These are phyloP conservation scores for Ryuthela nishihirai DNA, from an alignment of 2,888 invertebrate genomes.

Conservation along the genomic window DNA sequence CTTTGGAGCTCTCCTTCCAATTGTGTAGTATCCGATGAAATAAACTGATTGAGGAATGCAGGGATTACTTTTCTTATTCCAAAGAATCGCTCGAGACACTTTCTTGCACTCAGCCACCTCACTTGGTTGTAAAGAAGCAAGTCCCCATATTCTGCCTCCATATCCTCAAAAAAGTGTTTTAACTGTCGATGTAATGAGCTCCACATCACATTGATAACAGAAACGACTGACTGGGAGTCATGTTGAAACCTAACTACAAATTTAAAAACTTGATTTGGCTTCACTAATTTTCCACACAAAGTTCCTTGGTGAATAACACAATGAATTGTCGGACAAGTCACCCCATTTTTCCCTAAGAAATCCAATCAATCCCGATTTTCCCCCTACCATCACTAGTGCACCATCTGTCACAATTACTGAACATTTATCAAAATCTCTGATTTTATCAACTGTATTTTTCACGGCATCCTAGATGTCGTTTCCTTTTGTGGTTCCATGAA, in stretches of 20 bases:
- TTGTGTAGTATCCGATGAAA: not conserved
- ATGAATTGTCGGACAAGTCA: not conserved
- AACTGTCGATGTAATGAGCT: not conserved
- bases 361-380: not conserved
- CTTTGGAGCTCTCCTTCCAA: slow-evolving; percentile 1
- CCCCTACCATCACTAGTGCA: not conserved
- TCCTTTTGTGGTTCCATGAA: no score
- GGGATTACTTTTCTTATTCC: slow-evolving; percentile 4
- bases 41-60: not conserved
- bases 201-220: not conserved
- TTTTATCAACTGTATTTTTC: no score
- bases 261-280: slow-evolving; percentile 1
- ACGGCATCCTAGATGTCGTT: no score
- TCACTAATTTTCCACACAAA: not conserved
- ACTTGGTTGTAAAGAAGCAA: slow-evolving; percentile 2
- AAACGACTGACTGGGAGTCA: no score
- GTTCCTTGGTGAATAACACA: slow-evolving; percentile 1
- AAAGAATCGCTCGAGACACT: slow-evolving; percentile 3
- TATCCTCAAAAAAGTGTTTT: slow-evolving; percentile 5
- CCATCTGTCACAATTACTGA: not conserved
- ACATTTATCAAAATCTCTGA: not conserved
- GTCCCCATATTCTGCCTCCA: slow-evolving; percentile 2
- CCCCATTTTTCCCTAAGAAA: slow-evolving; percentile 4
- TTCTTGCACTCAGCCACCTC: slow-evolving; percentile 2
- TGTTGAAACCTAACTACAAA: not conserved